Percentiles rank a stretch among this genome's conserved stretches.
Conservation (phyloP, 1,140 invertebrate species). For the Ips nitidus region DNA sequence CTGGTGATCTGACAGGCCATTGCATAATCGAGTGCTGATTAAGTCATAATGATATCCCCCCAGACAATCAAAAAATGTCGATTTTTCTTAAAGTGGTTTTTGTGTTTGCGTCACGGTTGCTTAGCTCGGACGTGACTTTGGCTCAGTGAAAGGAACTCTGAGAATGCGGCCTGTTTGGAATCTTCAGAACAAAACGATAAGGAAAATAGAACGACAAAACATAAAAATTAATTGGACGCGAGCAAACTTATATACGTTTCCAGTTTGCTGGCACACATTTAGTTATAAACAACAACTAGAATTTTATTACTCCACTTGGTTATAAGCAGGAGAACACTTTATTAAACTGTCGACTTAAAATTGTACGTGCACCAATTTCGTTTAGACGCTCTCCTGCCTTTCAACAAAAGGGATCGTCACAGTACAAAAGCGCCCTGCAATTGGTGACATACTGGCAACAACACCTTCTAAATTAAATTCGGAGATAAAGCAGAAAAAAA, state of each 20-base stretch:
- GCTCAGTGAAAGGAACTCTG: slow-evolving; percentile 15
- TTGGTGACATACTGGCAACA: slow-evolving; percentile 7
- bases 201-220: slow-evolving; percentile 1
- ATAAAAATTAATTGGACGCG: slow-evolving; percentile 13
- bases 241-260: not conserved
- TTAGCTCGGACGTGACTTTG: slow-evolving; percentile 11
- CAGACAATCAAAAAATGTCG: not conserved
- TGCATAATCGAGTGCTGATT: no score
- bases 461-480: slow-evolving; percentile 18
- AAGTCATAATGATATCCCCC: not conserved
- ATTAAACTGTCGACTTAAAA: not conserved
- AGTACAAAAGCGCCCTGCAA: not conserved
- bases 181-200: slow-evolving; percentile 5
- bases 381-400: not conserved
- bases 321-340: not conserved
- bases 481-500: not conserved
- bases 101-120: slow-evolving; percentile 9
- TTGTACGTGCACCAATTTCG: slow-evolving; percentile 2
- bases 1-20: no score
- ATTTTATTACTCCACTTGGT: no score
- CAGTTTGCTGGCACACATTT: no score
- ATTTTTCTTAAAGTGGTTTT: slow-evolving; percentile 7
- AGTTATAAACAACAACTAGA: no score
- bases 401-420: not conserved
- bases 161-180: slow-evolving; percentile 6